Base-by-base conservation (phyloP, 2,888 invertebrate genomes). In the Apamea sordens region DNA sequence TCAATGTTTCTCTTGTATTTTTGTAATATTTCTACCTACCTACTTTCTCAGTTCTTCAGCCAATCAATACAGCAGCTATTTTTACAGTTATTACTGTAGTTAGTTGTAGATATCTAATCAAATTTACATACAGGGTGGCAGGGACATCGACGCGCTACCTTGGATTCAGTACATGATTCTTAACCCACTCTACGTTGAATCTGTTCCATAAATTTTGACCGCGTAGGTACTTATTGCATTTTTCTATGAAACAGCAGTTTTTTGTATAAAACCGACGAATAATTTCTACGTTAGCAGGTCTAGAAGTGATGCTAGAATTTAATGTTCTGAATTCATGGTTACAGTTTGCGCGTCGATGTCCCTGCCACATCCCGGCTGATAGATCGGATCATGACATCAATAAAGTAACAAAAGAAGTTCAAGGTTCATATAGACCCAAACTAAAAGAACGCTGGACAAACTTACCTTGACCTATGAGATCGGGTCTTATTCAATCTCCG, bases 401-500 rank as follows among this genome's bases (percentile, higher is more conserved):
- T 28, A 67, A 63, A 53, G 44, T 44, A 53, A 73, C 41, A 76
- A 76, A 59, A 70, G 28, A 73, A 86, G 74, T 75, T 82, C 72
- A 82, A 73, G 50, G 76, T 53, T 67, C 28, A 53, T 73, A 41
- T 28, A 76, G 47, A 63, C 53, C 59, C 50, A 32, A 78, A 72
- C 67, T 75, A 77, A 78, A 81, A 63, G 18, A 73, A 76, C 41
- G 67, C 36, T 71, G 63, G 69, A n/a, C 56, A 53, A 79, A 80
- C 74, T 82, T 76, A 73, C 68, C 76, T 87, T 85, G 80, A 85
- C 79, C 85, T 65, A 73, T 72, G 80, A 72, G 83, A 84, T 80
- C 76, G 76, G 82, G 82, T 83, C 79, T 88, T 89, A 88, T 90
- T 88, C 89, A 91, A 91, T 90, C 88, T 89, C 79, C 86, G 89